Percentiles rank a stretch among this genome's conserved stretches.
These are phyloP conservation scores for Saguinus midas DNA, from an alignment of 2,113 vertebrate species.

Conservation along the genomic window DNA sequence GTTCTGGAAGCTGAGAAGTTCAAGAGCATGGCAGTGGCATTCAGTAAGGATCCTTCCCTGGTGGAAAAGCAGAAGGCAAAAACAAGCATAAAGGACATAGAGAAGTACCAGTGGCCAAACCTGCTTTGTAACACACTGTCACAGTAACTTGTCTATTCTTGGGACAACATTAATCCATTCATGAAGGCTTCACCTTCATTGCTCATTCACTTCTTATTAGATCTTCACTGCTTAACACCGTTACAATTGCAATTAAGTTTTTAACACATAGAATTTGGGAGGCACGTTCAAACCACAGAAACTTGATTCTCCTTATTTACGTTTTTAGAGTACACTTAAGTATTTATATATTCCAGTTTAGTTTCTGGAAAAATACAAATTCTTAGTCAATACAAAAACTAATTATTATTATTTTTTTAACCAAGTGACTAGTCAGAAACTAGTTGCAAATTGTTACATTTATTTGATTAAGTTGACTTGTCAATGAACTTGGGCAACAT, in stretches of 20 bases:
- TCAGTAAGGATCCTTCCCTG: not conserved
- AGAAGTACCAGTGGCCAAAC: not conserved
- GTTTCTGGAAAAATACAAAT: not conserved
- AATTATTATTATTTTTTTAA: not conserved
- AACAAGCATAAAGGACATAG: not conserved
- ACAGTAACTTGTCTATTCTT: not conserved
- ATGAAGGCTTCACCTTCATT: not conserved
- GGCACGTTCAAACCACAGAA: not conserved
- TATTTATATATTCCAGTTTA: not conserved
- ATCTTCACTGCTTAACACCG: not conserved
- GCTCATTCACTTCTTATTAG: not conserved
- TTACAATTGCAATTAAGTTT: not conserved
- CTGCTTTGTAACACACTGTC: not conserved
- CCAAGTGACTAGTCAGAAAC: not conserved
- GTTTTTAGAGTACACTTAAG: not conserved
- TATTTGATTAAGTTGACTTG: not conserved
- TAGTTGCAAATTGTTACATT: not conserved
- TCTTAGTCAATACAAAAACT: not conserved
- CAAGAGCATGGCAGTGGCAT: not conserved
- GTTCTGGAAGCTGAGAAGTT: not conserved
- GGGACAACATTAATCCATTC: not conserved
- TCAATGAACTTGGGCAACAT: not conserved
- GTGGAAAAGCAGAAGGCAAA: not conserved
- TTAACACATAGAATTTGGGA: not conserved
- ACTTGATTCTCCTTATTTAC: not conserved